Evolutionary conservation across 2,797 vertebrate genomes (phyloP).

Genomic region (Cichlasoma orientale): DNA sequence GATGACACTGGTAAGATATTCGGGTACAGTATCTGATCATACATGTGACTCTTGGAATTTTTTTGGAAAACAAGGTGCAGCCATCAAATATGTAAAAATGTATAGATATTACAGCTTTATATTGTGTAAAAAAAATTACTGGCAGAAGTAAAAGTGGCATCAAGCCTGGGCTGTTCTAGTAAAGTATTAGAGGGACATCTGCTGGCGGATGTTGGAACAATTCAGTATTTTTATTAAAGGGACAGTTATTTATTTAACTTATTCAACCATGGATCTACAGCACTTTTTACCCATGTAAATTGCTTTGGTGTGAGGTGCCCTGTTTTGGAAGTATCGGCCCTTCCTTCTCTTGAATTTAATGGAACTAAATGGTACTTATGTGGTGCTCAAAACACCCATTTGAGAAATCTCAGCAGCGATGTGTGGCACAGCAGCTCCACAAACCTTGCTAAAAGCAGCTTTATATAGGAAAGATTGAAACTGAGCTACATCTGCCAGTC

Average conservation of each 20-base stretch:
- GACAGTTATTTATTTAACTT: neutral
- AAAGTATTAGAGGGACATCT: conserved; percentile 30
- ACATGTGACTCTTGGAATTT: neutral
- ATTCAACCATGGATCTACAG: neutral
- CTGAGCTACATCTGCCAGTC: neutral
- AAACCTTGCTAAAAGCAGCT: neutral
- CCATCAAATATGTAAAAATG: neutral
- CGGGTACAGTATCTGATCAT: neutral
- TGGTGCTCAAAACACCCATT: neutral
- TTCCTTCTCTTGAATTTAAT: neutral
- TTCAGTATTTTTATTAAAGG: neutral
- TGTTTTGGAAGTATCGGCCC: neutral
- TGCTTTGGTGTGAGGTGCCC: neutral
- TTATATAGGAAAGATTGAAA: neutral
- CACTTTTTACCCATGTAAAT: neutral
- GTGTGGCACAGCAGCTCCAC: too few relatives aligned
- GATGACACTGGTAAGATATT: neutral
- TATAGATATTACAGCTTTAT: neutral
- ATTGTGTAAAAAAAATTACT: too few relatives aligned
- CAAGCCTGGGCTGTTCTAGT: accelerated
- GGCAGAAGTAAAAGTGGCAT: too few relatives aligned
- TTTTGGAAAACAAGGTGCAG: neutral
- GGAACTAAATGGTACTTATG: neutral
- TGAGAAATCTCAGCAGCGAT: neutral
- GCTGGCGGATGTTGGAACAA: conserved; percentile 30